Percentiles rank a stretch among this genome's conserved stretches.
Evolutionary conservation across 1,140 invertebrate species (phyloP).

Genomic region (Drosophila bocki): DNA sequence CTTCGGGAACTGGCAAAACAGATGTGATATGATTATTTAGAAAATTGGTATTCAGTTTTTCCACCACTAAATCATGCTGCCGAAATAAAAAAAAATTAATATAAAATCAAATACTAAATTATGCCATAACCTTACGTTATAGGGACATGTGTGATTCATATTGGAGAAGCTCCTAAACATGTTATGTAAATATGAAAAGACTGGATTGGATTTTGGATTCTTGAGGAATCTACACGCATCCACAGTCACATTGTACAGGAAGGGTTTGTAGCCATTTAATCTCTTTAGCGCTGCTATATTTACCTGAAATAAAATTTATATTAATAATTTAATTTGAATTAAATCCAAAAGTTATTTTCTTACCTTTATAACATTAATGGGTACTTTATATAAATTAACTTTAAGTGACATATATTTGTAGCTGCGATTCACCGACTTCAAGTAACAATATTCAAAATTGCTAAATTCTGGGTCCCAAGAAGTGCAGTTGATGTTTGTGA

Average conservation of each 20-base stretch:
- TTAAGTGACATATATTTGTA: not conserved
- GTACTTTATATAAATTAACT: not conserved
- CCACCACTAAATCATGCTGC: not conserved
- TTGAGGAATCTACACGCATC: not conserved
- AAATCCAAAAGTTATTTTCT: not conserved
- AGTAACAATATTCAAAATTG: conserved; percentile 6
- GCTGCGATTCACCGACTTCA: conserved; percentile 7
- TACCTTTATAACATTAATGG: not conserved
- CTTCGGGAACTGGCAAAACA: conserved; percentile 1
- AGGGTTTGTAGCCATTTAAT: conserved; percentile 5
- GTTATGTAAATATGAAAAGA: not conserved
- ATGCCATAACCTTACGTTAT: not conserved
- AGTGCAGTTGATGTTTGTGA: conserved; percentile 2
- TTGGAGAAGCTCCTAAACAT: not conserved
- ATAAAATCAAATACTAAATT: too few species aligned
- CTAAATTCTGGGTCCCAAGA: not conserved
- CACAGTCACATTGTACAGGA: not conserved
- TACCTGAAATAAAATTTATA: not conserved
- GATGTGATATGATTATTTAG: not conserved
- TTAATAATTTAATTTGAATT: too few species aligned
- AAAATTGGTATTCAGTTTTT: not conserved
- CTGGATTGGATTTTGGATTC: not conserved
- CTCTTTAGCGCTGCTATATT: not conserved
- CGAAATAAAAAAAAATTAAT: too few species aligned
- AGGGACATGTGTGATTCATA: conserved; percentile 2